Base-by-base conservation (phyloP, 1,140 invertebrate genomes). In the Drosophila rhopaloa region DNA sequence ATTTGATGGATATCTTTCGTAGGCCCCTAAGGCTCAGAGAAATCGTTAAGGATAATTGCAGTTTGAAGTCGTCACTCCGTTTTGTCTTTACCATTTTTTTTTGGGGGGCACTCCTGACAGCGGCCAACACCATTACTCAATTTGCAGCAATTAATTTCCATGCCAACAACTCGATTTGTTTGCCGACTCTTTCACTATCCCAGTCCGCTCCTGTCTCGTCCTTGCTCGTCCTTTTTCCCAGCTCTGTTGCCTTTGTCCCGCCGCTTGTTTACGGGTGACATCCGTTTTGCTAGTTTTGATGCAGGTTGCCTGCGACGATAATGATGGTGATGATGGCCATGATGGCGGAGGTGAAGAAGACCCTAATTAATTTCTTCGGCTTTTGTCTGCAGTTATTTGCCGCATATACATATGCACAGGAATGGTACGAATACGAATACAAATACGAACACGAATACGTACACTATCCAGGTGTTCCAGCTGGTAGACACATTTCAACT, bases 111-210 rank as follows among this genome's bases (percentile, higher is more conserved):
- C 44, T n/a, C 7, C 8, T 27, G 63, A 66, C 43, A 27, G 51
- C 44, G 57, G 14, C 46, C 72, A 66, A 76, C 72, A 76, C 76
- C 73, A 68, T 76, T 76, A 76, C 62, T 76, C 72, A 76, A 76
- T 76, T 76, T 76, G 67, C 37, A 68, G 63, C 82, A 81, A 85
- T 85, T 85, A 85, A 81, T 86, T 85, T 85, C 70, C 68, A 86
- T 86, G 81, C 46, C 67, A 78, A 86, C 63, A 67, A 72, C 65
- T 85, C 77, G 70, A 78, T 85, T 86, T 81, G 62, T 77, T 68
- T 62, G 19, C 50, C 54, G 65, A 50, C 11, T 59, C 48, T 54
- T 51, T 50, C 47, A 59, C 35, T 11, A 40, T 14, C 24, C 4
- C 29, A 8, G 29, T 7, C 27, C 43, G 4, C 9, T 47, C 16